Evolutionary conservation across 1,140 invertebrate species (phyloP).

Genomic region (Hyposmocoma kahamanoa): DNA sequence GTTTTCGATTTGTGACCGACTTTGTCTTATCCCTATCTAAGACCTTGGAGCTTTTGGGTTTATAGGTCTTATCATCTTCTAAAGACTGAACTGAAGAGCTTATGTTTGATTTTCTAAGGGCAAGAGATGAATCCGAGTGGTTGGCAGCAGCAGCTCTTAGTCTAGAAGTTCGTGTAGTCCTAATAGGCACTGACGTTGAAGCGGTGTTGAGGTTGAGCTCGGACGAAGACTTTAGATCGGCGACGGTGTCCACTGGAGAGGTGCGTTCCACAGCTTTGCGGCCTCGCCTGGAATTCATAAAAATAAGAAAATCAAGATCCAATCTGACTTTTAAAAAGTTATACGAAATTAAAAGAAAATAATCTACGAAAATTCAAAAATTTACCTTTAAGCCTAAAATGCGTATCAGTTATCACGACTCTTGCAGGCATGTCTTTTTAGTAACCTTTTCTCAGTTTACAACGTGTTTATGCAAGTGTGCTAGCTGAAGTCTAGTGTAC

Average conservation of each 20-base stretch:
- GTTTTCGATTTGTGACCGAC: conserved; percentile 34
- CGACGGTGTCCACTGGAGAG: conserved; percentile 42
- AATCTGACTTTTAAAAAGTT: too few relatives aligned
- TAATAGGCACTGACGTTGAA: conserved; percentile 70
- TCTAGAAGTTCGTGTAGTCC: conserved; percentile 82
- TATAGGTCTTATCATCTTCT: conserved; percentile 52
- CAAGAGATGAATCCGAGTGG: conserved; percentile 40
- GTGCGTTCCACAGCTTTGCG: conserved; percentile 36
- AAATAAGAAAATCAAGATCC: too few relatives aligned
- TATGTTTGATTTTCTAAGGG: conserved; percentile 50
- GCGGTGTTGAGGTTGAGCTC: conserved; percentile 66
- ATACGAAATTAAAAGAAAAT: too few relatives aligned
- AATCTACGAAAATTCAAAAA: too few relatives aligned
- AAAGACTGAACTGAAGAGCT: conserved; percentile 59
- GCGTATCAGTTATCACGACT: too few relatives aligned
- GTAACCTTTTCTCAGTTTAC: too few relatives aligned
- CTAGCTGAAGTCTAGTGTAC: too few relatives aligned
- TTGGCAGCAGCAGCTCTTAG: conserved; percentile 77
- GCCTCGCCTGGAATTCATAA: conserved; percentile 48
- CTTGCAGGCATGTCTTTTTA: too few relatives aligned
- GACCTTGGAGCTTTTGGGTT: conserved; percentile 49
- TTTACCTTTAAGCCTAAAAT: too few relatives aligned
- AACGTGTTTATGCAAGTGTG: too few relatives aligned
- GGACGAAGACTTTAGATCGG: conserved; percentile 59
- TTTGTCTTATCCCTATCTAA: conserved; percentile 61